Conservation (phyloP, 2,113 vertebrate species). For the Lynx canadensis region DNA sequence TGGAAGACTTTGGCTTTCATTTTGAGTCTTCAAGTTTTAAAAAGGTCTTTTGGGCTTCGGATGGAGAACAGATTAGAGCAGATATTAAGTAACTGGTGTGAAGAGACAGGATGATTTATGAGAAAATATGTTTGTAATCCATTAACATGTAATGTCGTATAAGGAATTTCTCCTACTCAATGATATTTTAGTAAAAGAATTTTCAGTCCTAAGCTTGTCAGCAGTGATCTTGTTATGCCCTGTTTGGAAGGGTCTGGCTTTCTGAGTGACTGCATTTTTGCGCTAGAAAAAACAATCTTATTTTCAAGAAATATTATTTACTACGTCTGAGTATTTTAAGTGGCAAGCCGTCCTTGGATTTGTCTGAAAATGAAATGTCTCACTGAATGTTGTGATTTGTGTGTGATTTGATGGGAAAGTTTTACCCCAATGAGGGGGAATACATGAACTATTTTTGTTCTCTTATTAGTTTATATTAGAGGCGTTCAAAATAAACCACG, state of each 20-base stretch:
- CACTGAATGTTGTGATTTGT: neutral
- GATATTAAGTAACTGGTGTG: neutral
- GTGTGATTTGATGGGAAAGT: neutral
- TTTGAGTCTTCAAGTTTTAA: neutral
- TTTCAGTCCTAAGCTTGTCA: neutral
- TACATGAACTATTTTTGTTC: slow-evolving; percentile 2
- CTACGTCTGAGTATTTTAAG: neutral
- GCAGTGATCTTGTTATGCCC: neutral
- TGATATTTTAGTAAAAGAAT: neutral
- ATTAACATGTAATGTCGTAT: neutral
- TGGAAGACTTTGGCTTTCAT: neutral
- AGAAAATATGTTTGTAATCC: neutral
- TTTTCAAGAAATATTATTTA: slow-evolving; percentile 32
- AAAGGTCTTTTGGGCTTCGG: neutral
- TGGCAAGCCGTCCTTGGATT: neutral
- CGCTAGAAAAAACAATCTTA: neutral
- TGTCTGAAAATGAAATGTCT: neutral
- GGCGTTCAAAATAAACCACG: slow-evolving; percentile 44
- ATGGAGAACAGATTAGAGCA: neutral
- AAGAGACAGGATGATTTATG: neutral
- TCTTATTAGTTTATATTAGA: slow-evolving; percentile 55
- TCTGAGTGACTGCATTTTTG: neutral
- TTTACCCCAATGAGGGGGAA: slow-evolving; percentile 17
- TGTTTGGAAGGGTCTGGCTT: neutral
- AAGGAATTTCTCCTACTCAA: neutral